A percentile compares a stretch with the other conserved stretches of the same genome.
Conservation (phyloP, 1,140 invertebrate species). For the Apis florea region DNA sequence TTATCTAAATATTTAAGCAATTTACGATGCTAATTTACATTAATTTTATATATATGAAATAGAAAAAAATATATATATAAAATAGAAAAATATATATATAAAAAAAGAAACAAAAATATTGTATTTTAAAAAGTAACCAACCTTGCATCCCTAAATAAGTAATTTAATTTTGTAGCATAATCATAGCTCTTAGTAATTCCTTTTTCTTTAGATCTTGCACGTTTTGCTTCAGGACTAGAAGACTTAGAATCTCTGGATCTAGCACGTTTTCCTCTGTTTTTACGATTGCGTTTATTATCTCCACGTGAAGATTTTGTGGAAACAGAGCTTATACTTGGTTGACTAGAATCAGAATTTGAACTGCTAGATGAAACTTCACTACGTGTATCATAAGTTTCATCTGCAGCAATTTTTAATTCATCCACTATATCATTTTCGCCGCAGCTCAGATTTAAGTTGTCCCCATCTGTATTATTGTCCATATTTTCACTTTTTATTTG, state of each 20-base stretch:
- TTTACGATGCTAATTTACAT: not conserved
- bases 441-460: slow-evolving; percentile 86
- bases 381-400: slow-evolving; percentile 85
- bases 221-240: slow-evolving; percentile 78
- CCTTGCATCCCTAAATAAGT: slow-evolving; percentile 95
- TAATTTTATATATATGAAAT: not conserved
- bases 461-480: slow-evolving; percentile 82
- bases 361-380: slow-evolving; percentile 89
- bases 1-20: slow-evolving; percentile 19
- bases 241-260: slow-evolving; percentile 78
- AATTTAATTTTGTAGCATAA: slow-evolving; percentile 94
- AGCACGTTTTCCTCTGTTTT: slow-evolving; percentile 72
- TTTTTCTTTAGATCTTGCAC: slow-evolving; percentile 81
- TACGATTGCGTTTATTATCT: slow-evolving; percentile 81
- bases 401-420: slow-evolving; percentile 85
- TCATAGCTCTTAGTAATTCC: slow-evolving; percentile 86
- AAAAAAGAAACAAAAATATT: not conserved
- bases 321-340: slow-evolving; percentile 87
- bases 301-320: slow-evolving; percentile 83
- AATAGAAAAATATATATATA: not conserved
- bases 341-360: slow-evolving; percentile 84
- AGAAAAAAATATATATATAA: slow-evolving; percentile 23
- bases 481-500: slow-evolving; percentile 53
- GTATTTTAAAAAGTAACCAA: slow-evolving; percentile 59
- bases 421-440: slow-evolving; percentile 87